Conservation (phyloP, 1,140 invertebrate genomes). For the Linepithema humile region DNA sequence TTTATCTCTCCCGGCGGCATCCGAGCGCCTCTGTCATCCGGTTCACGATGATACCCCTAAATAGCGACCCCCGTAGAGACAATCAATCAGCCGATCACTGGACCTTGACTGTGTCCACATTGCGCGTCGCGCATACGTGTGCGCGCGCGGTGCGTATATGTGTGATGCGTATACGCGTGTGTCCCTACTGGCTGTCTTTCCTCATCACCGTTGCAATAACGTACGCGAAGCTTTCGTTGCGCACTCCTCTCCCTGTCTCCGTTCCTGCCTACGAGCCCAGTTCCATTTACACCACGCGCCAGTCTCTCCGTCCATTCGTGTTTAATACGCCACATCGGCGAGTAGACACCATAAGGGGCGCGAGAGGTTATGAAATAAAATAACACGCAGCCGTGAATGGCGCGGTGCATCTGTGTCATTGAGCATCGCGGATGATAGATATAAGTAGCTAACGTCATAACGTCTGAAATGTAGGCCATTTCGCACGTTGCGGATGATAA, state of each 20-base stretch:
- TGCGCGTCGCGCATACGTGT: slow-evolving; percentile 74
- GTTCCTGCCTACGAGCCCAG: neutral
- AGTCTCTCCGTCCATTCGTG: slow-evolving; percentile 55
- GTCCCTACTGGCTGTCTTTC: slow-evolving; percentile 61
- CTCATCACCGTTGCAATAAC: slow-evolving; percentile 52
- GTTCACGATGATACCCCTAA: slow-evolving; percentile 82
- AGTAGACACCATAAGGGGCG: slow-evolving; percentile 74
- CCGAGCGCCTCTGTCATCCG: slow-evolving; percentile 66
- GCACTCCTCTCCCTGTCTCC: slow-evolving; percentile 45
- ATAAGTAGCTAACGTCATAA: slow-evolving; percentile 3
- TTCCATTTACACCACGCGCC: slow-evolving; percentile 39
- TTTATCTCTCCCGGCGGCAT: slow-evolving; percentile 48
- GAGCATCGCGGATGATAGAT: slow-evolving; percentile 36
- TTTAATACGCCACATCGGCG: slow-evolving; percentile 74
- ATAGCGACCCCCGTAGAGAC: slow-evolving; percentile 81
- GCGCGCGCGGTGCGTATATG: neutral
- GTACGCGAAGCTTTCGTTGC: slow-evolving; percentile 48
- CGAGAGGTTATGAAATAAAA: slow-evolving; percentile 78
- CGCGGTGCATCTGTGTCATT: slow-evolving; percentile 75
- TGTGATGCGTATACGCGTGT: slow-evolving; percentile 9
- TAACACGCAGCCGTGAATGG: slow-evolving; percentile 71
- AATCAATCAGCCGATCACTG: slow-evolving; percentile 84
- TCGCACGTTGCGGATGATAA: neutral
- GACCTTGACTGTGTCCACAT: slow-evolving; percentile 85
- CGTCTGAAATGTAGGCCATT: neutral